These are phyloP conservation scores for Lysandra bellargus DNA, from an alignment of 2,888 invertebrate species.

Conservation along the genomic window DNA sequence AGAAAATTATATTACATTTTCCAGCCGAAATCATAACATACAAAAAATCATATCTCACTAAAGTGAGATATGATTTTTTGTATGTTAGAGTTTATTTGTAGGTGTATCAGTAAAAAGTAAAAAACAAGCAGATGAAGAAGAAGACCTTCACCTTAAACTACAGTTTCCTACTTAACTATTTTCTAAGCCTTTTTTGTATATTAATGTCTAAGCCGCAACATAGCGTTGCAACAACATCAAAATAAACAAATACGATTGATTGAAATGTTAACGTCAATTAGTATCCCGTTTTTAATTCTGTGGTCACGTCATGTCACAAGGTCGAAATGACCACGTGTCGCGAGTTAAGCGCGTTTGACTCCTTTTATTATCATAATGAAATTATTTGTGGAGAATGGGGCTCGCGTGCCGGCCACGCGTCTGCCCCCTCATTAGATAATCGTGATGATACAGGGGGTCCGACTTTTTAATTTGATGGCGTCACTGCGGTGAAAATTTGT, in stretches of 20 bases:
- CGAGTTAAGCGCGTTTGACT: constrained; percentile 73
- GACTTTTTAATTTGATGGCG: constrained; percentile 74
- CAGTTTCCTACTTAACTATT: background rate
- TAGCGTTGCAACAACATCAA: background rate
- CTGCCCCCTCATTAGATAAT: constrained; percentile 69
- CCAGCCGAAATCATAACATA: too few relatives aligned
- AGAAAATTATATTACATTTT: too few relatives aligned
- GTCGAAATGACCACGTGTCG: constrained; percentile 61
- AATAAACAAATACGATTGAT: background rate
- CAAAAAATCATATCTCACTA: too few relatives aligned
- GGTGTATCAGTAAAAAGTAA: background rate
- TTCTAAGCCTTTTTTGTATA: background rate
- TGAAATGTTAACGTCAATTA: constrained; percentile 27
- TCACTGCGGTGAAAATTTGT: constrained; percentile 53
- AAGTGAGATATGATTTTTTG: background rate
- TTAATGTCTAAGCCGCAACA: background rate
- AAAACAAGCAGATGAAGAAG: background rate
- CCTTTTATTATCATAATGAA: constrained; percentile 76
- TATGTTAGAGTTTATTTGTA: background rate
- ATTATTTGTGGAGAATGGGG: constrained; percentile 61
- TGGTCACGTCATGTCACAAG: constrained; percentile 45
- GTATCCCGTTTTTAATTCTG: constrained; percentile 21
- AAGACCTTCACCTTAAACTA: background rate
- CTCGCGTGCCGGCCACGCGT: constrained; percentile 59
- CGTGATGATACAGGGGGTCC: constrained; percentile 61